Evolutionary conservation across 2,888 invertebrate species (phyloP).

Genomic region (Eumacrocentrus americanus): DNA sequence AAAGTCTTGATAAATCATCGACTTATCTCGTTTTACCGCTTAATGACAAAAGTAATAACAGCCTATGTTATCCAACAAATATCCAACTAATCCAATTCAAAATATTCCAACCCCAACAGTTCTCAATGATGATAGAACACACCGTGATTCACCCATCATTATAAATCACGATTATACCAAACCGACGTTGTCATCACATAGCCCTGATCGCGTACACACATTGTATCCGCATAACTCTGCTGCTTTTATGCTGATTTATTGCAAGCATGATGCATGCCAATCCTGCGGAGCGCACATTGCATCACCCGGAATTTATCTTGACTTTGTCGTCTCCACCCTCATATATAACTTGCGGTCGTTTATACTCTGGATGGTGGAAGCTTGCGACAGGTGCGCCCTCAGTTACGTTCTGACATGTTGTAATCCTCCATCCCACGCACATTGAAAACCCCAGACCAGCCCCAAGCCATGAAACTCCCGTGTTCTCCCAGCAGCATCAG

Average conservation of each 20-base stretch:
- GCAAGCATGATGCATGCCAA: slow-evolving; percentile 41
- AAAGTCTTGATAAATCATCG: too few species aligned
- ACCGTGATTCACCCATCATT: slow-evolving; percentile 29
- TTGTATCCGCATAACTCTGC: too few species aligned
- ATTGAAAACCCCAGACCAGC: not conserved
- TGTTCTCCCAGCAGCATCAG: too few species aligned
- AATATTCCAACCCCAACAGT: too few species aligned
- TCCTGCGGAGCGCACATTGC: slow-evolving; percentile 35
- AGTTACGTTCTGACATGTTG: slow-evolving; percentile 6
- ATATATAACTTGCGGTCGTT: slow-evolving; percentile 2
- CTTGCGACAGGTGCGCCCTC: slow-evolving; percentile 7
- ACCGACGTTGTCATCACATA: slow-evolving; percentile 35
- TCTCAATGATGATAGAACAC: not conserved
- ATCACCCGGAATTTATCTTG: slow-evolving; percentile 35
- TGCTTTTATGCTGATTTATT: slow-evolving; percentile 48
- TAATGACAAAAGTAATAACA: too few species aligned
- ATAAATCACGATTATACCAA: slow-evolving; percentile 48
- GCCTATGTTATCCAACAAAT: too few species aligned
- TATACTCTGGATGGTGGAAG: not conserved
- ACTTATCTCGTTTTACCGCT: too few species aligned
- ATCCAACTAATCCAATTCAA: too few species aligned
- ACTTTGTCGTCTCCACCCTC: slow-evolving; percentile 2
- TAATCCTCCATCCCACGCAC: slow-evolving; percentile 13
- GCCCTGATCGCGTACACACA: slow-evolving; percentile 33
- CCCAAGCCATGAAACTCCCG: not conserved